phyloP scores from a whole-genome alignment of 2,797 vertebrate genomes.

The Vultur gryphus region DNA sequence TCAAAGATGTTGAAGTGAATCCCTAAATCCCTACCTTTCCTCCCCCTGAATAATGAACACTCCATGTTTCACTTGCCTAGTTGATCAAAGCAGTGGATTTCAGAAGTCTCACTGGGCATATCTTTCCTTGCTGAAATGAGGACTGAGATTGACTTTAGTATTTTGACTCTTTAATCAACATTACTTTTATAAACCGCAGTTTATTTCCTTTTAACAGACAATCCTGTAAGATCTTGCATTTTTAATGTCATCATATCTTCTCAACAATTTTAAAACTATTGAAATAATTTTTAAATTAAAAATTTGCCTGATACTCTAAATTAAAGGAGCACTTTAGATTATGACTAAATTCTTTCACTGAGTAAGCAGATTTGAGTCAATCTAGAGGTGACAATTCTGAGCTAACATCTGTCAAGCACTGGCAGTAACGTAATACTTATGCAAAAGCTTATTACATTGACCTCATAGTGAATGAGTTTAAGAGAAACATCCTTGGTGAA shows the following conservation, averaged over 20 bases:
- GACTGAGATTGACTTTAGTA: neutral
- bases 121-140: neutral
- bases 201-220: neutral
- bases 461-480: constrained; percentile 35
- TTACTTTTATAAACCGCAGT: neutral
- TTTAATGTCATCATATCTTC: neutral
- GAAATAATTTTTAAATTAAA: neutral
- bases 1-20: constrained; percentile 1
- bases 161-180: neutral
- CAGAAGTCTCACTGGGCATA: neutral
- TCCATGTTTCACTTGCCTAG: neutral
- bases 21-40: neutral
- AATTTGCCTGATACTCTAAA: neutral
- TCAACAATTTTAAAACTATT: neutral
- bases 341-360: constrained; percentile 22
- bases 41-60: neutral
- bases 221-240: neutral
- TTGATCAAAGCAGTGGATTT: constrained; percentile 36
- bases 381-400: constrained; percentile 19
- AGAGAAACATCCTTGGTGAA: constrained; percentile 31
- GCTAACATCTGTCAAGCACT: constrained; percentile 52
- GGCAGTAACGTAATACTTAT: constrained; percentile 45
- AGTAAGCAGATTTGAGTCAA: constrained; percentile 30
- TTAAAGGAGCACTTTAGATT: neutral
- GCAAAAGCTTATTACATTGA: constrained; percentile 53